Evolutionary conservation across 2,113 vertebrate species (phyloP).

Genomic region (Psilopogon haemacephalus): DNA sequence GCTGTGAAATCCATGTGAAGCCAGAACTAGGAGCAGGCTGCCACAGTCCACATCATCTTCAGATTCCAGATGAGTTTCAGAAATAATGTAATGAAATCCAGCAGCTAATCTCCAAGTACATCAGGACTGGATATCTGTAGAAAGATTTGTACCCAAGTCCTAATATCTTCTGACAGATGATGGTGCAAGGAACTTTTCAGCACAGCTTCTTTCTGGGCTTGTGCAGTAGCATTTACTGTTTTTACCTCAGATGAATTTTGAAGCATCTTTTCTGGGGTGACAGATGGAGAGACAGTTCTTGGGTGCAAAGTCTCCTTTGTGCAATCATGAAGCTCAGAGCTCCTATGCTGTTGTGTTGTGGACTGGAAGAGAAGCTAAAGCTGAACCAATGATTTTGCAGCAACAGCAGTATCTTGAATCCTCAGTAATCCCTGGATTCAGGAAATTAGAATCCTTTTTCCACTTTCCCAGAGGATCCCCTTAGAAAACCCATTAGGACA

Average conservation of each 20-base stretch:
- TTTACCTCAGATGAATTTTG: not conserved
- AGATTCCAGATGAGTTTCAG: not conserved
- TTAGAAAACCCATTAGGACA: slow-evolving; percentile 1
- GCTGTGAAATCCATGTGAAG: not conserved
- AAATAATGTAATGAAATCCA: not conserved
- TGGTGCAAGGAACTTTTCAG: not conserved
- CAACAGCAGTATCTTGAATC: not conserved
- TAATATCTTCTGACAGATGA: not conserved
- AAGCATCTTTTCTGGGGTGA: not conserved
- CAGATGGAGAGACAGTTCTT: not conserved
- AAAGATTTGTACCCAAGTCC: not conserved
- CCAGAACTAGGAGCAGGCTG: not conserved
- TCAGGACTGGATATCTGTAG: not conserved
- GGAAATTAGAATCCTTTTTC: not conserved
- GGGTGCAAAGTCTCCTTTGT: not conserved
- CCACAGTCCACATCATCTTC: not conserved
- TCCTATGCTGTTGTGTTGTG: not conserved
- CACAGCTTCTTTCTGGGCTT: not conserved
- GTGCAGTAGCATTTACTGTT: accelerated
- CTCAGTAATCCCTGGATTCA: not conserved
- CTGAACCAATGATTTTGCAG: not conserved
- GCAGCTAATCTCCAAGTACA: not conserved
- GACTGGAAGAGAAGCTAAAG: not conserved
- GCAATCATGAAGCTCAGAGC: not conserved
- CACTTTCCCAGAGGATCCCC: slow-evolving; percentile 9